Evolutionary conservation across 2,113 vertebrate species (phyloP).

Genomic region (Eupsittula cactorum): DNA sequence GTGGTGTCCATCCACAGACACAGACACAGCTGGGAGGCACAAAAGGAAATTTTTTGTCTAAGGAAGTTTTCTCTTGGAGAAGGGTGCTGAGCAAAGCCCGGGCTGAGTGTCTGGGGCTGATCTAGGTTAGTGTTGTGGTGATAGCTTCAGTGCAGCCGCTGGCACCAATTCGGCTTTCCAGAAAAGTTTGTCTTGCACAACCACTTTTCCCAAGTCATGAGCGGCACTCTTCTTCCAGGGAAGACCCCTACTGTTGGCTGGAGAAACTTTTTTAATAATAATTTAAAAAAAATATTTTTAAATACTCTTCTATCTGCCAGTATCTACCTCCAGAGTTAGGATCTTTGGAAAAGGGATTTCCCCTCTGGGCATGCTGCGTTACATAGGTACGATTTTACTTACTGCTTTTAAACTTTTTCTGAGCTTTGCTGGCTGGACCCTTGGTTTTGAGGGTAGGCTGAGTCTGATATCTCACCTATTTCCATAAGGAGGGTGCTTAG

Average conservation of each 20-base stretch:
- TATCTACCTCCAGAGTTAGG: not conserved
- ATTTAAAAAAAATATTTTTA: not conserved
- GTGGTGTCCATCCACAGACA: rapidly evolving
- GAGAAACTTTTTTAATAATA: not conserved
- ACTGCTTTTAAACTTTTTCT: not conserved
- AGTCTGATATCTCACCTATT: not conserved
- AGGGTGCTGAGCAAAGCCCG: not conserved
- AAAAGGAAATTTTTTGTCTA: not conserved
- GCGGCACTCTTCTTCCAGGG: not conserved
- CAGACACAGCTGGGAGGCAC: not conserved
- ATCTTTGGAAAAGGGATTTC: not conserved
- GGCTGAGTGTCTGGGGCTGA: not conserved
- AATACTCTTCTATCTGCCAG: not conserved
- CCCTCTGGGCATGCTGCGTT: not conserved
- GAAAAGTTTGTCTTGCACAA: not conserved
- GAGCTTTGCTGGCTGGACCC: not conserved
- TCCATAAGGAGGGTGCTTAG: not conserved
- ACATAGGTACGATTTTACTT: not conserved
- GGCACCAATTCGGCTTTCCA: not conserved
- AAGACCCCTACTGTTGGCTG: not conserved
- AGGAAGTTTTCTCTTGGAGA: not conserved
- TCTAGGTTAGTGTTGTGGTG: not conserved
- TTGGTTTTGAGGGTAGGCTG: not conserved
- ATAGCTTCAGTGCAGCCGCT: not conserved
- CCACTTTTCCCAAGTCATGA: not conserved